phyloP scores from a whole-genome alignment of 2,797 vertebrate genomes.

The Cottoperca gobio region DNA sequence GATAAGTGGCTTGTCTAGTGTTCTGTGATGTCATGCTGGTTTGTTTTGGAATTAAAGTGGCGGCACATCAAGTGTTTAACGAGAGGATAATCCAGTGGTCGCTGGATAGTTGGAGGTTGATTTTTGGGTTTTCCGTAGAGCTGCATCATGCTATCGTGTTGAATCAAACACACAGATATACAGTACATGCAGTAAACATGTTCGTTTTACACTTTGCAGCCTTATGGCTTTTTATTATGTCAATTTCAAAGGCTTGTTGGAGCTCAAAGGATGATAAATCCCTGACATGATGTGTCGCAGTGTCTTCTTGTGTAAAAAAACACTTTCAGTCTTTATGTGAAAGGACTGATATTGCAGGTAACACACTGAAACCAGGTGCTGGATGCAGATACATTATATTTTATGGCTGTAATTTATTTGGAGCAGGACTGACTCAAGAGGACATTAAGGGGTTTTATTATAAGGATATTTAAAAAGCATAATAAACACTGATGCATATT shows the following conservation, averaged over 20 bases:
- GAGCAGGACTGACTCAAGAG: not conserved
- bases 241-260: constrained; percentile 9
- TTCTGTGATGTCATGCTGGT: constrained; percentile 18
- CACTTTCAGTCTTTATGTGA: constrained; percentile 1
- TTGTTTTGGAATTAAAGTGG: constrained; percentile 44
- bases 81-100: constrained; percentile 27
- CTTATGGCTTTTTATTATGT: not conserved
- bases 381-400: constrained; percentile 18
- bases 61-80: constrained; percentile 35
- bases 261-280: constrained; percentile 8
- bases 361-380: not conserved
- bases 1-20: not conserved
- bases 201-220: not conserved
- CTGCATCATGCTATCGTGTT: not conserved
- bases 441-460: not conserved
- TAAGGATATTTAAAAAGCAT: not conserved
- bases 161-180: not conserved
- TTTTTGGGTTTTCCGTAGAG: not conserved
- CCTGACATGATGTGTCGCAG: no score
- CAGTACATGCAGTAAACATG: not conserved
- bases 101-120: not conserved
- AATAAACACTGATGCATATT: not conserved
- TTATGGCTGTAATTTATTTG: not conserved
- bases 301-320: no score
- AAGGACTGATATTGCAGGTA: not conserved